These are phyloP conservation scores for Pangasius larnaudii DNA, from an alignment of 2,797 vertebrate genomes.

Conservation along the genomic window DNA sequence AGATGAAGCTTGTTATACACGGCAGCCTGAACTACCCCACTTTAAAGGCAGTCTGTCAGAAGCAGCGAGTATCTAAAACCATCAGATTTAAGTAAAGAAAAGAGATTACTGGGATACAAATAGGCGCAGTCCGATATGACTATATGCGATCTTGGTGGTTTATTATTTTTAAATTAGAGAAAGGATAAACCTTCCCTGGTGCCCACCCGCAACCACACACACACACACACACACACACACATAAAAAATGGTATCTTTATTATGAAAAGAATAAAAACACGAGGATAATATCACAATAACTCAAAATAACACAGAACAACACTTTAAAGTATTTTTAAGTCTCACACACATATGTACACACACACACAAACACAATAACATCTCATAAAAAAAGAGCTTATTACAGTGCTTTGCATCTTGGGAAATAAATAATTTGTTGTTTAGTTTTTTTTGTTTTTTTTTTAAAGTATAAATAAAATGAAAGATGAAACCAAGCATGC, in stretches of 20 bases:
- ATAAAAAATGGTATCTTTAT: background rate
- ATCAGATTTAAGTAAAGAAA: background rate
- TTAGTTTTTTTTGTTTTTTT: constrained; percentile 50
- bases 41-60: background rate
- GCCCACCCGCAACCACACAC: background rate
- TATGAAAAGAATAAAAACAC: background rate
- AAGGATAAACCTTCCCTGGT: background rate
- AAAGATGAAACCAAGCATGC: constrained; percentile 34
- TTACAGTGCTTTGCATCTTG: constrained; percentile 67
- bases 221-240: background rate
- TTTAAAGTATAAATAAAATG: constrained; percentile 44
- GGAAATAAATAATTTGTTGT: constrained; percentile 76
- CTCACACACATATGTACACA: background rate
- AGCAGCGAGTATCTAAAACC: background rate
- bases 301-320: background rate
- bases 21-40: background rate
- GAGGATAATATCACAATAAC: background rate
- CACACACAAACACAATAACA: background rate
- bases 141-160: background rate
- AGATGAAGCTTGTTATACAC: background rate
- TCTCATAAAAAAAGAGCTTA: constrained; percentile 49
- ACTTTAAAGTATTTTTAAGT: constrained; percentile 12
- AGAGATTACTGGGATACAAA: constrained; percentile 2
- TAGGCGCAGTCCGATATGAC: background rate
- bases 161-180: background rate